Base-by-base conservation (phyloP, 1,140 invertebrate genomes). In the Daktulosphaira vitifoliae region DNA sequence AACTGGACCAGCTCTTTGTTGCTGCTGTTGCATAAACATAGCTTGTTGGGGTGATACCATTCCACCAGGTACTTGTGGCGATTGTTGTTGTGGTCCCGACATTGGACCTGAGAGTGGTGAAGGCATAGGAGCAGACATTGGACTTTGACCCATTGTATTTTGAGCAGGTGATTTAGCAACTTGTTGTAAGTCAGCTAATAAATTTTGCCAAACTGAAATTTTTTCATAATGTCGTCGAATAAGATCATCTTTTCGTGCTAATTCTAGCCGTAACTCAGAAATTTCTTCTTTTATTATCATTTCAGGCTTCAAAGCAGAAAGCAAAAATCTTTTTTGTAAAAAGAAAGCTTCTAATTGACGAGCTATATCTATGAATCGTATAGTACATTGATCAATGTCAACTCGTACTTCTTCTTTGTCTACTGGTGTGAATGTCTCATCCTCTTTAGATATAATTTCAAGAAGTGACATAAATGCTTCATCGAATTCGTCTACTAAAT, bases 261-360 rank as follows among this genome's bases (percentile, higher is more conserved):
- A 78, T 74, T 96, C 92, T 44, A 83, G 77, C 70, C 84, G 84
- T 15, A 96, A 76, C 72, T 96, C 92, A 66, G 81, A 83, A 70
- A 90, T 90, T 72, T 95, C 92, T 77, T 97, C 92, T 77, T 90
- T 91, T 1, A 96, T 81, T 65, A 93, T 81, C 69, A 94, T 81
- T 75, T 96, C 92, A 0, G 92, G 92, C 74, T 95, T 95, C 53
- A 94, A 78, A 0, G 87, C 88, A 2, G 92, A 94, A 2, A 96
- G 76, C 0, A 95, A 77, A 72, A 96, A 88, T 72, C 92, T 78
- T 75, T 95, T 94, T 74, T 94, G 91, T 1, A 97, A 74, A 72
- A 97, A 97, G 74, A 92, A 95, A 1, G 88, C 88, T 76, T 97
- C 92, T 84, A 95, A 90, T 77, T 93, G 89, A 26, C 90, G 79